Percentiles rank a stretch among this genome's conserved stretches.
Evolutionary conservation across 2,797 vertebrate genomes (phyloP).

Genomic region (Sebastes steindachneri): DNA sequence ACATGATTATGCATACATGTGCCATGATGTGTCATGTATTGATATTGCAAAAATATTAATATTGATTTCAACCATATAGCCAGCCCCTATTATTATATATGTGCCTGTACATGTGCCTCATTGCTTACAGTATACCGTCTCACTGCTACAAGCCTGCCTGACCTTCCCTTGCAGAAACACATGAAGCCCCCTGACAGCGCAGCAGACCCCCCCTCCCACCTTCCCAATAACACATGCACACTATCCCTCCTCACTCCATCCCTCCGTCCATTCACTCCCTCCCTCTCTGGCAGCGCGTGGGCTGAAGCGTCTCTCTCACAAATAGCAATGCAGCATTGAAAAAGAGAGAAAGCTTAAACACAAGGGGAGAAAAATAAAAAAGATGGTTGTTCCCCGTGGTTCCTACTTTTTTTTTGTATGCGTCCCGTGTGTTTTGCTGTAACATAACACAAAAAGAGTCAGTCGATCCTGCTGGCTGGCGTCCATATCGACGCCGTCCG

Average conservation of each 20-base stretch:
- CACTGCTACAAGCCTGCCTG: neutral
- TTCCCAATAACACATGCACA: neutral
- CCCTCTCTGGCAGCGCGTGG: slow-evolving; percentile 63
- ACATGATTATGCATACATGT: neutral
- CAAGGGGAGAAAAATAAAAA: neutral
- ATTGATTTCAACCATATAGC: neutral
- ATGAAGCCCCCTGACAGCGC: slow-evolving; percentile 39
- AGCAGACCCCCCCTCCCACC: slow-evolving; percentile 20
- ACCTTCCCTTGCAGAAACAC: slow-evolving; percentile 16
- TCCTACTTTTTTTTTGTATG: neutral
- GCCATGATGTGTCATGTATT: neutral
- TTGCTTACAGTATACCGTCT: neutral
- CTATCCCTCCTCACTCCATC: slow-evolving; percentile 29
- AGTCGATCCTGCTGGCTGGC: neutral
- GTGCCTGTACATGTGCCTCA: neutral
- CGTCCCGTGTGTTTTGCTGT: neutral
- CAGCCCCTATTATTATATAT: neutral
- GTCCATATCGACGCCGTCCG: neutral
- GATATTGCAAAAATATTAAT: neutral
- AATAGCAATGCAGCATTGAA: slow-evolving; percentile 68
- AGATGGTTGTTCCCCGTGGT: neutral
- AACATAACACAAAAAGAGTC: slow-evolving; percentile 3
- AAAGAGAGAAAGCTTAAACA: slow-evolving; percentile 26
- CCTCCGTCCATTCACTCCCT: slow-evolving; percentile 41
- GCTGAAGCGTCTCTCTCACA: slow-evolving; percentile 69